Conservation (phyloP, 1,140 invertebrate genomes). For the Pomacea maculata region DNA sequence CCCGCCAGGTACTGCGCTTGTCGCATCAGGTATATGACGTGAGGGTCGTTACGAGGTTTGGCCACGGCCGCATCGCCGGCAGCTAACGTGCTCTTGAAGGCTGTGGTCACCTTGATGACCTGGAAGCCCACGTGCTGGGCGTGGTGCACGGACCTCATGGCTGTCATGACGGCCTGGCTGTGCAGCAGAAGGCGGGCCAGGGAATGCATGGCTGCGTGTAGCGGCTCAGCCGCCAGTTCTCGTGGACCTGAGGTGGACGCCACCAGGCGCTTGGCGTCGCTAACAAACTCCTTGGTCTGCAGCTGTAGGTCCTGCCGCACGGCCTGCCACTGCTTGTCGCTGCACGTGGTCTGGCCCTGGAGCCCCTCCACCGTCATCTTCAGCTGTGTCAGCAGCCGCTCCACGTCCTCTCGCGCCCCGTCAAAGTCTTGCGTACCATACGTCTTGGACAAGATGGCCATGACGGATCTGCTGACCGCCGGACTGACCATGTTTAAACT, state of each 20-base stretch:
- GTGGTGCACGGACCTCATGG: conserved; percentile 78
- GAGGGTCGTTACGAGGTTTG: conserved; percentile 63
- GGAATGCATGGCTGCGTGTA: conserved; percentile 57
- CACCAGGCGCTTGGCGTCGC: conserved; percentile 83
- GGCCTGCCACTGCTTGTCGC: conserved; percentile 48
- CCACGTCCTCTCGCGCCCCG: conserved; percentile 50
- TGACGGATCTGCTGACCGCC: conserved; percentile 43
- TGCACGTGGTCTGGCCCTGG: conserved; percentile 40
- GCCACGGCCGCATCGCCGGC: conserved; percentile 64
- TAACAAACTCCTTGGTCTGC: conserved; percentile 83
- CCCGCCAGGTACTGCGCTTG: conserved; percentile 83
- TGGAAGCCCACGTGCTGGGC: conserved; percentile 82
- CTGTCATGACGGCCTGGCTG: conserved; percentile 65
- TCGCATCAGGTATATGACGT: conserved; percentile 70
- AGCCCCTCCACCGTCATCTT: conserved; percentile 54
- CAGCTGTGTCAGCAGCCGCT: conserved; percentile 50
- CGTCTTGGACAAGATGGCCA: conserved; percentile 43
- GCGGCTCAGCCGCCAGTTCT: conserved; percentile 70
- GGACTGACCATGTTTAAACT: conserved; percentile 49
- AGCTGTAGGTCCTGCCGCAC: conserved; percentile 80
- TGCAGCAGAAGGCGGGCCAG: conserved; percentile 63
- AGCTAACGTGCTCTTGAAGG: conserved; percentile 72
- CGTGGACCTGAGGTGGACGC: conserved; percentile 76
- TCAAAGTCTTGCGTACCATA: conserved; percentile 47
- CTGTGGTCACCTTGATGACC: conserved; percentile 81